A percentile compares a stretch with the other conserved stretches of the same genome.
These are phyloP conservation scores for Acromyrmex heyeri DNA, from an alignment of 1,140 invertebrate species.

Conservation along the genomic window DNA sequence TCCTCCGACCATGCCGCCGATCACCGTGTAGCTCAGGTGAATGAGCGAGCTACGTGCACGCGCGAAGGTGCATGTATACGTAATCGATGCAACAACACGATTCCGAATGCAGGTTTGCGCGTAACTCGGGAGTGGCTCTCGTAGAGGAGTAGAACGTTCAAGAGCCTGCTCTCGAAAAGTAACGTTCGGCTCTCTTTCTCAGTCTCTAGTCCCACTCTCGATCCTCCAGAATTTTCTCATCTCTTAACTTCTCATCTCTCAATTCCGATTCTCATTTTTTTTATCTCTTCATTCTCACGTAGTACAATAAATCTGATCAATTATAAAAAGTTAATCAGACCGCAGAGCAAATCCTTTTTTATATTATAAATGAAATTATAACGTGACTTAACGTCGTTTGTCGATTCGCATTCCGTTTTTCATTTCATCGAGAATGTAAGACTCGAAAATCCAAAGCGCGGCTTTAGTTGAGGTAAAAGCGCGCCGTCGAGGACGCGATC, in stretches of 20 bases:
- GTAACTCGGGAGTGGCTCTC: conserved; percentile 42
- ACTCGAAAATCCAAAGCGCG: neutral
- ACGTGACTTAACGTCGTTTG: neutral
- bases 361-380: neutral
- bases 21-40: conserved; percentile 26
- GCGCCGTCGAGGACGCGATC: conserved; percentile 46
- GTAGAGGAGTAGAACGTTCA: neutral
- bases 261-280: neutral
- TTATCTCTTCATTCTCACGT: neutral
- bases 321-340: neutral
- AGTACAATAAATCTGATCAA: neutral
- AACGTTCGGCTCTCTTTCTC: neutral
- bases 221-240: neutral
- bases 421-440: neutral
- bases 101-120: conserved; percentile 25
- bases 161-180: conserved; percentile 8
- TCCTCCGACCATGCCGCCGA: neutral
- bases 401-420: neutral
- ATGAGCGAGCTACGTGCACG: conserved; percentile 4
- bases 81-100: conserved; percentile 27
- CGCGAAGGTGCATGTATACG: neutral
- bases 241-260: neutral
- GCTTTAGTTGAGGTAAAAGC: conserved; percentile 23
- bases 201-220: neutral
- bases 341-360: neutral